phyloP scores from a whole-genome alignment of 1,140 invertebrate genomes.

The Archivesica marissinica region DNA sequence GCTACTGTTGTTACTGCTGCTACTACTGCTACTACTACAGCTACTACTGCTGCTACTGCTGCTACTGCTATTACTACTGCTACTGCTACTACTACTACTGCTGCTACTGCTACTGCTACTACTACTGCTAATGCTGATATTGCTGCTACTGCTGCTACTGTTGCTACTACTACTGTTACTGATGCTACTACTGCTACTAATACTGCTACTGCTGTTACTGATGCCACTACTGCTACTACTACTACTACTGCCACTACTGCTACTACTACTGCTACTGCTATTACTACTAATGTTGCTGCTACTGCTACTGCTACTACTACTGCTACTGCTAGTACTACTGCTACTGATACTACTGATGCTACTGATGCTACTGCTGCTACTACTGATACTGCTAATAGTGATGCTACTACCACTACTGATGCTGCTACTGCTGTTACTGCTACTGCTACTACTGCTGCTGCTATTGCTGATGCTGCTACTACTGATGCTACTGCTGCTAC shows the following conservation, averaged over 20 bases:
- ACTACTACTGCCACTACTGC: slow-evolving; percentile 46
- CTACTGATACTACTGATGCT: slow-evolving; percentile 47
- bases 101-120: slow-evolving; percentile 22
- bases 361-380: slow-evolving; percentile 46
- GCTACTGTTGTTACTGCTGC: slow-evolving; percentile 9
- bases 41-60: slow-evolving; percentile 30
- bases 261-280: slow-evolving; percentile 57
- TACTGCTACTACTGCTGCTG: slow-evolving; percentile 3
- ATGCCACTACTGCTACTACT: slow-evolving; percentile 31
- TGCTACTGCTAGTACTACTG: slow-evolving; percentile 53
- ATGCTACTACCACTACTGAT: slow-evolving; percentile 1
- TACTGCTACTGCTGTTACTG: background rate
- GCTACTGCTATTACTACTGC: background rate
- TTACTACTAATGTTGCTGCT: slow-evolving; percentile 42
- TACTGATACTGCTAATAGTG: slow-evolving; percentile 26
- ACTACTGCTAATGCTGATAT: slow-evolving; percentile 20
- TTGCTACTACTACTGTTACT: slow-evolving; percentile 20
- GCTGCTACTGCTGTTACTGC: too few species aligned
- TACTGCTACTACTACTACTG: slow-evolving; percentile 47
- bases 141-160: slow-evolving; percentile 12
- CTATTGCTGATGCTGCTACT: background rate
- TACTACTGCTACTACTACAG: slow-evolving; percentile 35
- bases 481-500: background rate
- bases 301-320: slow-evolving; percentile 55
- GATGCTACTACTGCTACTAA: slow-evolving; percentile 30